phyloP scores from a whole-genome alignment of 2,113 vertebrate species.

The Rhynchomys soricoides region DNA sequence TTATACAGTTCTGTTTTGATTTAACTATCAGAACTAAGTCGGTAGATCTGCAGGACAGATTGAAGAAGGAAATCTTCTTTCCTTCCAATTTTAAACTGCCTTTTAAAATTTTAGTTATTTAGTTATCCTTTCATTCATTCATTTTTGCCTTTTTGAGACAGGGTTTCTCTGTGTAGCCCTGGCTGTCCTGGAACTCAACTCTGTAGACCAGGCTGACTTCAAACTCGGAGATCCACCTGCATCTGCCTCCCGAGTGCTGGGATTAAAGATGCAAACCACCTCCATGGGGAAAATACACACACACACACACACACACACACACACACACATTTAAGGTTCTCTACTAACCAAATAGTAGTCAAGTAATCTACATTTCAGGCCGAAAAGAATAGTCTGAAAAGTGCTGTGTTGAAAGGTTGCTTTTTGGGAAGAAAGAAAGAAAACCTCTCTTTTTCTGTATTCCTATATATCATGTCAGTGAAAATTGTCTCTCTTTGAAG shows the following conservation, averaged over 20 bases:
- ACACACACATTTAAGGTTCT: constrained; percentile 19
- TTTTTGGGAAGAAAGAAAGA: not conserved
- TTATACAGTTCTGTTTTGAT: not conserved
- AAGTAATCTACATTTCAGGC: constrained; percentile 36
- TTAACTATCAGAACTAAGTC: not conserved
- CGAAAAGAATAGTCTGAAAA: constrained; percentile 37
- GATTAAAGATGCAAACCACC: not conserved
- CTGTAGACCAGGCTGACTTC: not conserved
- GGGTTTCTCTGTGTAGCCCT: not conserved
- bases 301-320: no score
- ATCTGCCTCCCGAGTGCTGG: not conserved
- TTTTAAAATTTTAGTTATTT: not conserved
- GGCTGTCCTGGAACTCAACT: not conserved
- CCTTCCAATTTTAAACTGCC: no score
- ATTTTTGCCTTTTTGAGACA: not conserved
- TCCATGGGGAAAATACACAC: not conserved
- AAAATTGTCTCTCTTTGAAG: constrained; percentile 28
- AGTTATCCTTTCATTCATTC: not conserved
- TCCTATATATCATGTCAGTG: not conserved
- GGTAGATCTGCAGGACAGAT: not conserved
- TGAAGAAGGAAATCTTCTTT: constrained; percentile 48
- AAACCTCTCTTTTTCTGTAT: constrained; percentile 2
- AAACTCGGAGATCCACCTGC: not conserved
- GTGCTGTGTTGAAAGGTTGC: not conserved
- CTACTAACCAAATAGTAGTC: constrained; percentile 16